These are phyloP conservation scores for Hymenopus coronatus DNA, from an alignment of 2,888 invertebrate species.

Conservation along the genomic window DNA sequence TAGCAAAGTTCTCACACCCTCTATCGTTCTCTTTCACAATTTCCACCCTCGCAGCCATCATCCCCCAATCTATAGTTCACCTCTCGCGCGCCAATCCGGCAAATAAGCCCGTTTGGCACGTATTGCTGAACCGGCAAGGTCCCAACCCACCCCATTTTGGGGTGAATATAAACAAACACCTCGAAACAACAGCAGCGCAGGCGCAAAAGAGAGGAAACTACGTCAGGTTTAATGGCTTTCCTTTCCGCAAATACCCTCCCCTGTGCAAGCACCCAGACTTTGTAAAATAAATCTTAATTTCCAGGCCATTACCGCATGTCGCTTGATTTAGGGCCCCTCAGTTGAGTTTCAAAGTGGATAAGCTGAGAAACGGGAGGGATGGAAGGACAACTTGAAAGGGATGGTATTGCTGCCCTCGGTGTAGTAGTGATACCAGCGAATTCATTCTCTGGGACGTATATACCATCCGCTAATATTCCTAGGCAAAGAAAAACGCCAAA, in stretches of 20 bases:
- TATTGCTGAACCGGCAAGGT: constrained; percentile 4
- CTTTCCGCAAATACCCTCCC: background rate
- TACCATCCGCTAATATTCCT: too few species aligned
- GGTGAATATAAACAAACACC: constrained; percentile 12
- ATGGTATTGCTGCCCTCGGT: background rate
- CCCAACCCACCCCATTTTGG: background rate
- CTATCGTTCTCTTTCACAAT: background rate
- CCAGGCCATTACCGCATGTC: constrained; percentile 28
- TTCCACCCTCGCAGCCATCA: background rate
- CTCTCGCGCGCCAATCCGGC: constrained; percentile 6
- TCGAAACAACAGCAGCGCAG: background rate
- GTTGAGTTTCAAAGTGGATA: background rate
- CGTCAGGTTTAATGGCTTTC: constrained; percentile 4
- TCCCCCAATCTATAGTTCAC: background rate
- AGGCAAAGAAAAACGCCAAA: too few species aligned
- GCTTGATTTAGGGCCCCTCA: constrained; percentile 27
- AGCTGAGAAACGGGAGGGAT: background rate
- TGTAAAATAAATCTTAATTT: constrained; percentile 32
- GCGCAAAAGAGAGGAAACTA: background rate
- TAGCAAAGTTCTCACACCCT: background rate
- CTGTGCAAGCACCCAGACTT: background rate
- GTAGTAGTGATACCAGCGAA: background rate
- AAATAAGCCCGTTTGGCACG: constrained; percentile 25
- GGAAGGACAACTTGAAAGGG: background rate
- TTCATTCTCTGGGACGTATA: too few species aligned